phyloP scores from a whole-genome alignment of 2,113 vertebrate species.

The Aplodontia rufa region DNA sequence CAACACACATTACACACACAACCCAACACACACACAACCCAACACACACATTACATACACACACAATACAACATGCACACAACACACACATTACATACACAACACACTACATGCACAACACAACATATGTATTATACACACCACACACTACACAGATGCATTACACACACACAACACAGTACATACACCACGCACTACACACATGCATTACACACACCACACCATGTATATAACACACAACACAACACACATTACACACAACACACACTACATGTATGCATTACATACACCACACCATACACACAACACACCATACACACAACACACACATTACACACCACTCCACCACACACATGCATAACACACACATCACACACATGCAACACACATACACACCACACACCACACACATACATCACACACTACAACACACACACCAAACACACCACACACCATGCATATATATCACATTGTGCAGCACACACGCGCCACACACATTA shows the following conservation, averaged over 20 bases:
- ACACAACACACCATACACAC: background rate
- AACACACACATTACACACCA: background rate
- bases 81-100: too few species aligned
- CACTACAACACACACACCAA: background rate
- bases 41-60: background rate
- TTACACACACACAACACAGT: background rate
- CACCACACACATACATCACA: too few species aligned
- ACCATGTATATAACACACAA: background rate
- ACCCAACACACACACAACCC: background rate
- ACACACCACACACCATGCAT: background rate
- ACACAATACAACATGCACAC: too few species aligned
- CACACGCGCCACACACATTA: too few species aligned
- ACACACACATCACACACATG: too few species aligned
- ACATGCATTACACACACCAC: too few species aligned
- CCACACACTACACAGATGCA: rapidly evolving
- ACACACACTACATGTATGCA: background rate
- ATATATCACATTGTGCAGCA: too few species aligned
- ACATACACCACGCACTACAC: background rate
- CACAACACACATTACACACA: background rate
- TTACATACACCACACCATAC: background rate
- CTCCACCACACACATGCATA: background rate
- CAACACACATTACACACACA: background rate
- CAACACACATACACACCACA: too few species aligned
- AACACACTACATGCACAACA: background rate
- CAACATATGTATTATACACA: background rate